Base-by-base conservation (phyloP, 1,140 invertebrate species). In the Bombyx mandarina region DNA sequence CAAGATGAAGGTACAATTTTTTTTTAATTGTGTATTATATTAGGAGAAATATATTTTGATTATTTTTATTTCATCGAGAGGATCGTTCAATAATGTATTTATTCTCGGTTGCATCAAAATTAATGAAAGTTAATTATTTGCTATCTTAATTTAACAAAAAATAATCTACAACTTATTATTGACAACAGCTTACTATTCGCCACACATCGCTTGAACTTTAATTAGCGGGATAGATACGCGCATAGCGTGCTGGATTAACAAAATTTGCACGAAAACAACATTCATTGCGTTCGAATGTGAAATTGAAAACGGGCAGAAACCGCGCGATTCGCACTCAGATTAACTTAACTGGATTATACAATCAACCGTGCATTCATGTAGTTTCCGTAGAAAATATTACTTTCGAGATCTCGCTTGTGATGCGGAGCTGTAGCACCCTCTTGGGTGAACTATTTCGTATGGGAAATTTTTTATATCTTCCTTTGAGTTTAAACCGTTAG, bases 311-410 rank as follows among this genome's bases (percentile, higher is more conserved):
- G 62, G 62, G 62, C 62, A 60, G 60, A 58, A 56, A 61, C 56
- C 53, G 63, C 60, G 61, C 65, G 55, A 63, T 65, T 69, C 65
- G 61, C 52, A 61, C 52, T 43, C 63, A 66, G 62, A 71, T 66
- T 71, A 73, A 65, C 71, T 63, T 67, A 70, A 71, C 66, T 62
- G 66, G 69, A 69, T 74, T 74, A 74, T 64, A 64, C 66, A 74
- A 74, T 73, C 68, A 71, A 64, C 59, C 45, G 61, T 61, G 62
- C 66, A 71, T 73, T 73, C 68, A 71, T 60, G 57, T 52, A 49
- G 18, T 35, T 57, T 48, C 12, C 5, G 50, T 43, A 22, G 26
- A 51, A 63, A 59, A 59, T 58, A 62, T 59, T 18, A 50, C 35
- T 45, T 45, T 12, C 35, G 44, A 9, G 26, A 35, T 35, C 44